A percentile compares a stretch with the other conserved stretches of the same genome.
These are phyloP conservation scores for Parazoanthus atlanticus DNA, from an alignment of 92 coral and sea anemone genomes.

Conservation along the genomic window DNA sequence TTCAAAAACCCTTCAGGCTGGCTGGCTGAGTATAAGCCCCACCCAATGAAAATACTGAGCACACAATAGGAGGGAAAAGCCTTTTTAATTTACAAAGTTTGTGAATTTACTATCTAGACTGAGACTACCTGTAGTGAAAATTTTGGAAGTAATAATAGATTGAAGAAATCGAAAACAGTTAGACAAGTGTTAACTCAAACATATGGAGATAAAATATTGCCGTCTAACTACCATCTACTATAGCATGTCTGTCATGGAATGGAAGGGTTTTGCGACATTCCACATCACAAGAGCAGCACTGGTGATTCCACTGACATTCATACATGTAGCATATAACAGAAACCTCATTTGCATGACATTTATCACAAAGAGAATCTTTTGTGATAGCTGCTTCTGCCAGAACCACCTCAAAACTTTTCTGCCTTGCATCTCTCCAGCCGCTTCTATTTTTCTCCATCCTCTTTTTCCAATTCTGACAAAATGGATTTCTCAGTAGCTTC, in stretches of 20 bases:
- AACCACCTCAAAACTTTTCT: conserved; percentile 14
- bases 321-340: conserved; percentile 3
- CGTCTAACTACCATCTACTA: conserved; percentile 5
- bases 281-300: conserved; percentile 13
- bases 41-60: conserved; percentile 11
- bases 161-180: neutral
- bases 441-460: conserved; percentile 7
- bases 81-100: neutral
- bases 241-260: conserved; percentile 27
- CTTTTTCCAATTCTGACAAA: conserved; percentile 10
- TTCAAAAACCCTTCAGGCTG: conserved; percentile 10
- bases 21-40: neutral
- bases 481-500: conserved; percentile 16
- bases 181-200: conserved; percentile 8
- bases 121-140: neutral
- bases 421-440: conserved; percentile 25
- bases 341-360: conserved; percentile 10
- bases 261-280: conserved; percentile 14
- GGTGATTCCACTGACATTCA: conserved; percentile 16
- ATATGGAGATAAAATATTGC: conserved; percentile 2
- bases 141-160: conserved; percentile 13
- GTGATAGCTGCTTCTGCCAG: conserved; percentile 19
- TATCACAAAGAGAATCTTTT: conserved; percentile 16
- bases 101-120: conserved; percentile 17
- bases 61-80: conserved; percentile 18